Conservation (phyloP, 2,797 vertebrate species). For the Chrosomus eos region DNA sequence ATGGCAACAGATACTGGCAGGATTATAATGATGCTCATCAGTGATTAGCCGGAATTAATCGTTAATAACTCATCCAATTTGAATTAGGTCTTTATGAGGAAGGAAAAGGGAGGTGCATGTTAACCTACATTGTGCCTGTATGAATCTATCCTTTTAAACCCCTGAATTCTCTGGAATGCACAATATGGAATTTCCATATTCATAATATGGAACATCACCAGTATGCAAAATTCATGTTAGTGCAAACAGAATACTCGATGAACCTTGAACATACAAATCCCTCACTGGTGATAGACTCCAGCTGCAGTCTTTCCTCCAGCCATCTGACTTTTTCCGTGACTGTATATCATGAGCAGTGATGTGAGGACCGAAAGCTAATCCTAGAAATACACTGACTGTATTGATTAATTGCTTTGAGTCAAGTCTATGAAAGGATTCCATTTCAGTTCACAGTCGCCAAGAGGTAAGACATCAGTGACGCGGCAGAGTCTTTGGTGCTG, state of each 20-base stretch:
- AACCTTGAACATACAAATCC: conserved; percentile 26
- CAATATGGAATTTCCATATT: conserved; percentile 21
- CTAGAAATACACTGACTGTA: conserved; percentile 34
- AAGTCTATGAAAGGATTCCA: conserved; percentile 60
- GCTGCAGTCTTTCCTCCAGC: conserved; percentile 19
- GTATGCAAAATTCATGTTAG: conserved; percentile 18
- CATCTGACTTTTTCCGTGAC: conserved; percentile 31
- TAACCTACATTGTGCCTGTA: conserved; percentile 16
- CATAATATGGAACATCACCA: conserved; percentile 19
- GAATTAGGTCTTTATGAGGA: conserved; percentile 57
- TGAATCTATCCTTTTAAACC: not conserved
- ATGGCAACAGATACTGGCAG: conserved; percentile 74
- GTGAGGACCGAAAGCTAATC: conserved; percentile 42
- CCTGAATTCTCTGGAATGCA: conserved; percentile 11
- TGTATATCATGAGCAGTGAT: conserved; percentile 38
- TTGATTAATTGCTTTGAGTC: conserved; percentile 52
- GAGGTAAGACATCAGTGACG: conserved; percentile 65
- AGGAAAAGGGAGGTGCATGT: conserved; percentile 22
- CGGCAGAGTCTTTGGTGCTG: conserved; percentile 44
- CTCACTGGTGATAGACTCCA: conserved; percentile 11
- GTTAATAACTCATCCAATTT: conserved; percentile 66
- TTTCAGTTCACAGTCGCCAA: conserved; percentile 52
- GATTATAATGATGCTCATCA: conserved; percentile 64
- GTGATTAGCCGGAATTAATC: conserved; percentile 66
- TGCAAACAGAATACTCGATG: conserved; percentile 33